Evolutionary conservation across 2,113 vertebrate genomes (phyloP).

Genomic region (Pogonocichla stellata): DNA sequence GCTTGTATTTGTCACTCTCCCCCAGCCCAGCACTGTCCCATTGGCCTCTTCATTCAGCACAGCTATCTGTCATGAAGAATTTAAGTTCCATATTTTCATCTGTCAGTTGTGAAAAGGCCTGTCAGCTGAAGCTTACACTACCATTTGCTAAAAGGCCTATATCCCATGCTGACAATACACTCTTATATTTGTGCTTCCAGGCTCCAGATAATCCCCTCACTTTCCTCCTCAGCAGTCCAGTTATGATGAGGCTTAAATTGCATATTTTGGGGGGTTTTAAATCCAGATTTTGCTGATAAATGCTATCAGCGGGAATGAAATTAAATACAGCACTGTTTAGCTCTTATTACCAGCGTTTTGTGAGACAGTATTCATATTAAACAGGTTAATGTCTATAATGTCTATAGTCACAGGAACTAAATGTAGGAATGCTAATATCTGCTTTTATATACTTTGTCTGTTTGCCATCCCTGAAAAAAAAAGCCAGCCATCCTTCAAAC

Average conservation of each 20-base stretch:
- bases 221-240: constrained; percentile 84
- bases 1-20: neutral
- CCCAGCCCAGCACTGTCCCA: constrained; percentile 40
- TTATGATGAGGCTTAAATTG: constrained; percentile 96
- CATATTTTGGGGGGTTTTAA: constrained; percentile 88
- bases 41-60: constrained; percentile 83
- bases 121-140: constrained; percentile 94
- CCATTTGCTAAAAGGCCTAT: constrained; percentile 89
- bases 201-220: constrained; percentile 90
- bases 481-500: neutral
- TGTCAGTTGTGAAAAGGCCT: constrained; percentile 95
- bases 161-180: constrained; percentile 88
- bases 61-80: constrained; percentile 96
- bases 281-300: constrained; percentile 98
- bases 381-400: constrained; percentile 63
- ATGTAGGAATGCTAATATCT: constrained; percentile 53
- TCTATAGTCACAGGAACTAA: constrained; percentile 65
- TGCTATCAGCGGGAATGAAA: constrained; percentile 96
- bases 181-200: constrained; percentile 87
- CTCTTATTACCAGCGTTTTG: constrained; percentile 80
- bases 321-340: constrained; percentile 88
- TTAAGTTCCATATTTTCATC: constrained; percentile 96
- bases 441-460: constrained; percentile 40
- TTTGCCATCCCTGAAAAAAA: neutral
- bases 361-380: constrained; percentile 61